These are phyloP conservation scores for Malurus splendens DNA, from an alignment of 2,797 vertebrate genomes.

Conservation along the genomic window DNA sequence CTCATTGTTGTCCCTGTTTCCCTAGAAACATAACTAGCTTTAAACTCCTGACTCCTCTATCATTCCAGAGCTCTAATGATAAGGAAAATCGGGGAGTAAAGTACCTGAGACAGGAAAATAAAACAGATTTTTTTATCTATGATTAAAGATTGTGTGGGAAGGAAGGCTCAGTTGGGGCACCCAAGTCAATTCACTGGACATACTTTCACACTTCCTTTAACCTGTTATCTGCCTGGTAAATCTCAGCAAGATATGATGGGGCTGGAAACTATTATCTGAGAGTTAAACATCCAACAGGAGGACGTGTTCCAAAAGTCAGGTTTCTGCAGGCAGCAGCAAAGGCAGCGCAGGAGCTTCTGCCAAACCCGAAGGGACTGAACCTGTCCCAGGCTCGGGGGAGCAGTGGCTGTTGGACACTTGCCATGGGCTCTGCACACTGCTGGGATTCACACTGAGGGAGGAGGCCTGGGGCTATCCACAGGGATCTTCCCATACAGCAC, in stretches of 20 bases:
- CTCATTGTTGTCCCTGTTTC: background rate
- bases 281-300: background rate
- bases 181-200: background rate
- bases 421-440: background rate
- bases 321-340: constrained; percentile 43
- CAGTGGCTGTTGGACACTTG: background rate
- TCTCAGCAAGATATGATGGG: background rate
- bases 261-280: constrained; percentile 7
- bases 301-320: constrained; percentile 33
- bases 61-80: background rate
- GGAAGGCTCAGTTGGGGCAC: background rate
- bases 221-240: background rate
- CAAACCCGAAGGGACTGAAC: background rate
- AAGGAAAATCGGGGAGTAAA: background rate
- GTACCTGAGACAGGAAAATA: background rate
- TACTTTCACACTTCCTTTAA: constrained; percentile 3
- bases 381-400: background rate
- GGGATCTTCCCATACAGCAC: background rate
- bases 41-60: background rate
- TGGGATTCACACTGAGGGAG: background rate
- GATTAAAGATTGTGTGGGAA: background rate
- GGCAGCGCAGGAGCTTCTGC: background rate
- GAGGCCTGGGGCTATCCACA: background rate
- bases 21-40: background rate
- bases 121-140: background rate